A percentile compares a stretch with the other conserved stretches of the same genome.
Evolutionary conservation across 2,113 vertebrate genomes (phyloP).

Genomic region (Corydoras sp.): DNA sequence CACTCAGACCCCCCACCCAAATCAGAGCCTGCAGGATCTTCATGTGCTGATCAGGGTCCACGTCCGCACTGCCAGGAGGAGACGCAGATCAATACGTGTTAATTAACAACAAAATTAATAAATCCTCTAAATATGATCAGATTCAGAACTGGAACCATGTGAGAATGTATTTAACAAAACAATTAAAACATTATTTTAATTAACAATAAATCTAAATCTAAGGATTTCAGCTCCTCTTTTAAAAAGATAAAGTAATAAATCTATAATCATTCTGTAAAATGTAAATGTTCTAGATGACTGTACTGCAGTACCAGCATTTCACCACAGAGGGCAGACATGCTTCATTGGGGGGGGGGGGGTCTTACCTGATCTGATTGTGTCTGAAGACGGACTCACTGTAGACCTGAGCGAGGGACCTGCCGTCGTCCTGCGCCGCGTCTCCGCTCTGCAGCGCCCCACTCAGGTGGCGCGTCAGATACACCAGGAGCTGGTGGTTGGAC

Average conservation of each 20-base stretch:
- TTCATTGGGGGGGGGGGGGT: not conserved
- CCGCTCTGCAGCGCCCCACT: constrained; percentile 55
- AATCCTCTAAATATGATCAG: too few species aligned
- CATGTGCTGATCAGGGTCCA: constrained; percentile 63
- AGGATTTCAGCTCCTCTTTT: too few species aligned
- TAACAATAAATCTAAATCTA: too few species aligned
- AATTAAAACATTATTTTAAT: too few species aligned
- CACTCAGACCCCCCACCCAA: constrained; percentile 52
- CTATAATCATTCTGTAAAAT: too few species aligned
- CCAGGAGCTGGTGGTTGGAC: constrained; percentile 66
- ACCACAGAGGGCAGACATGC: not conserved
- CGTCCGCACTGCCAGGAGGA: constrained; percentile 59
- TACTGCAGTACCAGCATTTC: too few species aligned
- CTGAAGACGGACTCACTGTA: constrained; percentile 65
- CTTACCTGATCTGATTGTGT: constrained; percentile 58
- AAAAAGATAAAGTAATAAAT: too few species aligned
- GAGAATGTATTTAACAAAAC: too few species aligned
- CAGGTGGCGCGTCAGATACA: constrained; percentile 64
- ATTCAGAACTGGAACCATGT: too few species aligned
- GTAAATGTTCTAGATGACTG: too few species aligned
- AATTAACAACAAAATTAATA: too few species aligned
- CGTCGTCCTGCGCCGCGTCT: constrained; percentile 43
- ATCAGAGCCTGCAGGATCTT: constrained; percentile 74
- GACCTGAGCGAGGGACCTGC: constrained; percentile 62
- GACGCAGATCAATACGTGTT: too few species aligned